Percentiles rank a stretch among this genome's conserved stretches.
phyloP scores from a whole-genome alignment of 2,113 vertebrate species.

The Perccottus glenii region DNA sequence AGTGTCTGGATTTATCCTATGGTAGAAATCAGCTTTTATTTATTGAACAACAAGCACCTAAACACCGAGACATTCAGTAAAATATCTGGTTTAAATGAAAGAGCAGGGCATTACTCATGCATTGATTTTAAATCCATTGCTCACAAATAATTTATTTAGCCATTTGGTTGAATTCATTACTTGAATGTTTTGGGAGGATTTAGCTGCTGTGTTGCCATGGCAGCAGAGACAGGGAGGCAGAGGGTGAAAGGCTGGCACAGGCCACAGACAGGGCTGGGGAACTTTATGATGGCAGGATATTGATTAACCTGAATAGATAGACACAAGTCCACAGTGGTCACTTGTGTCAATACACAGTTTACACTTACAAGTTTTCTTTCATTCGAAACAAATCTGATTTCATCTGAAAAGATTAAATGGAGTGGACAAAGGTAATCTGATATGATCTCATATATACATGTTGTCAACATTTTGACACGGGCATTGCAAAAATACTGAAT shows the following conservation, averaged over 20 bases:
- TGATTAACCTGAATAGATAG: not conserved
- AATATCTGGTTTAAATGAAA: slow-evolving; percentile 31
- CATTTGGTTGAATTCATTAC: slow-evolving; percentile 44
- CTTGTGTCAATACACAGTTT: too few species aligned
- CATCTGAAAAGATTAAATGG: too few species aligned
- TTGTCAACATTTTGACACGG: too few species aligned
- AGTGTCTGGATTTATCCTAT: slow-evolving; percentile 10
- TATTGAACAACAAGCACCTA: slow-evolving; percentile 21
- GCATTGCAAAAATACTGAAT: too few species aligned
- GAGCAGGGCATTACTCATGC: slow-evolving; percentile 22
- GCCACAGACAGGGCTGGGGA: slow-evolving; percentile 18
- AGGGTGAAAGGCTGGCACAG: slow-evolving; percentile 6
- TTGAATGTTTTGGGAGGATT: slow-evolving; percentile 19
- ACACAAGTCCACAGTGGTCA: too few species aligned
- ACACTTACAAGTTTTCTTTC: too few species aligned
- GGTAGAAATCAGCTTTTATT: slow-evolving; percentile 16
- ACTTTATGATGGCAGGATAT: slow-evolving; percentile 34
- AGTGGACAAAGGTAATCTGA: too few species aligned
- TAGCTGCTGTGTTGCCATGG: slow-evolving; percentile 58
- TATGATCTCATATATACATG: too few species aligned
- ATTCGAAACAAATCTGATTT: too few species aligned
- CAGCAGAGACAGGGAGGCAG: slow-evolving; percentile 27
- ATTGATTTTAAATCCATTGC: slow-evolving; percentile 43
- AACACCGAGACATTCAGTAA: slow-evolving; percentile 25
- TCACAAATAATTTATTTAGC: slow-evolving; percentile 48